These are phyloP conservation scores for Gopherus evgoodei DNA, from an alignment of 2,113 vertebrate genomes.

Conservation along the genomic window DNA sequence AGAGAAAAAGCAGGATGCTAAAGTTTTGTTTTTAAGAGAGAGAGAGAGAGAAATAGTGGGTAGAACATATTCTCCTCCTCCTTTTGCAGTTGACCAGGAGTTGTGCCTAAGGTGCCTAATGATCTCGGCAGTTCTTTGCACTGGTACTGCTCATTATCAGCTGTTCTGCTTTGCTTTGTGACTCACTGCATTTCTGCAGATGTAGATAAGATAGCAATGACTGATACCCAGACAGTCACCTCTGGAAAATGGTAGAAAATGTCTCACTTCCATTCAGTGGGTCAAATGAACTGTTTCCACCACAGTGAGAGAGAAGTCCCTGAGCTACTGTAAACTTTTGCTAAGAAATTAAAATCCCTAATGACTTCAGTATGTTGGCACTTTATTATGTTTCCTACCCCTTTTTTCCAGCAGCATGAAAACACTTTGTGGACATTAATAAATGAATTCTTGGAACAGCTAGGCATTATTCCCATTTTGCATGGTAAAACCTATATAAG, in stretches of 20 bases:
- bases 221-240: slow-evolving; percentile 1
- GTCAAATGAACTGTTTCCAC: not conserved
- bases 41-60: slow-evolving; percentile 10
- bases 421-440: not conserved
- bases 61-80: slow-evolving; percentile 2
- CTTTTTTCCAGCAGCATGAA: not conserved
- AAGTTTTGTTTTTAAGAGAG: fast-evolving
- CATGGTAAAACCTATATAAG: not conserved
- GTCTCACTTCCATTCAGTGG: not conserved
- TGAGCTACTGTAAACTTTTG: not conserved
- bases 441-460: not conserved
- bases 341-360: not conserved
- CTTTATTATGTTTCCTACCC: not conserved
- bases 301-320: not conserved
- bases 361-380: not conserved
- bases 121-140: not conserved
- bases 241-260: not conserved
- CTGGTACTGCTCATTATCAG: slow-evolving; percentile 11
- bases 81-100: slow-evolving; percentile 37
- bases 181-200: slow-evolving; percentile 4
- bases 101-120: not conserved
- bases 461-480: not conserved
- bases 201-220: slow-evolving; percentile 27
- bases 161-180: not conserved
- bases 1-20: not conserved